These are phyloP conservation scores for Nothoprocta perdicaria DNA, from an alignment of 2,113 vertebrate species.

Conservation along the genomic window DNA sequence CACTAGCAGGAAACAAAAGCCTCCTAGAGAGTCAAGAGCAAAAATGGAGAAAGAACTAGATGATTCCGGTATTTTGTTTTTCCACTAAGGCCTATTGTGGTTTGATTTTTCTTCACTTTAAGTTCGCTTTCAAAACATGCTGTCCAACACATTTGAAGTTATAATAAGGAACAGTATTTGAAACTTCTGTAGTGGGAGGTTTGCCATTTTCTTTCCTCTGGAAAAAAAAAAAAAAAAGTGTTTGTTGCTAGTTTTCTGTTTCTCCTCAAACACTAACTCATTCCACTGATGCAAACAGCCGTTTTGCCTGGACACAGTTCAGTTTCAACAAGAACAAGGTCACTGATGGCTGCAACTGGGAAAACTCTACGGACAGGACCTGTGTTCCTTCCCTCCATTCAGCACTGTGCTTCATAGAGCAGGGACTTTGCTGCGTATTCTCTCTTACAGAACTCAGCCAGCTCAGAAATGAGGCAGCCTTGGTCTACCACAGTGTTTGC, in stretches of 20 bases:
- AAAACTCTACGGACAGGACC: background rate
- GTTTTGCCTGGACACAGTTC: background rate
- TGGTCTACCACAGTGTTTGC: background rate
- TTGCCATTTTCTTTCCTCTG: background rate
- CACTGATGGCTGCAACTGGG: background rate
- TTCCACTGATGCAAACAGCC: background rate
- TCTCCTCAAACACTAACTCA: too few relatives aligned
- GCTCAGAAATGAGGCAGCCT: background rate
- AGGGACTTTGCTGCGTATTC: accelerated
- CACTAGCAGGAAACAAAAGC: background rate
- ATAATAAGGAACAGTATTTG: background rate
- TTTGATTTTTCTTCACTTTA: background rate
- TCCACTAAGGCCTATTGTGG: background rate
- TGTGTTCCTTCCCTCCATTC: background rate
- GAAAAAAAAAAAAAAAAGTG: background rate
- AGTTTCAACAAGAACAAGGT: background rate
- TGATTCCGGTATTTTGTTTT: background rate
- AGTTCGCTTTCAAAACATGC: background rate
- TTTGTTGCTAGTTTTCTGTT: background rate
- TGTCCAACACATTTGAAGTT: background rate
- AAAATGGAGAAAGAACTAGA: background rate
- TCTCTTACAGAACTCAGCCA: background rate
- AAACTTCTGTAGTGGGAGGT: background rate
- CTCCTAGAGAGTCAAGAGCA: background rate
- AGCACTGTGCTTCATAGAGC: background rate